These are phyloP conservation scores for Epistrophe grossulariae DNA, from an alignment of 2,888 invertebrate species.

Conservation along the genomic window DNA sequence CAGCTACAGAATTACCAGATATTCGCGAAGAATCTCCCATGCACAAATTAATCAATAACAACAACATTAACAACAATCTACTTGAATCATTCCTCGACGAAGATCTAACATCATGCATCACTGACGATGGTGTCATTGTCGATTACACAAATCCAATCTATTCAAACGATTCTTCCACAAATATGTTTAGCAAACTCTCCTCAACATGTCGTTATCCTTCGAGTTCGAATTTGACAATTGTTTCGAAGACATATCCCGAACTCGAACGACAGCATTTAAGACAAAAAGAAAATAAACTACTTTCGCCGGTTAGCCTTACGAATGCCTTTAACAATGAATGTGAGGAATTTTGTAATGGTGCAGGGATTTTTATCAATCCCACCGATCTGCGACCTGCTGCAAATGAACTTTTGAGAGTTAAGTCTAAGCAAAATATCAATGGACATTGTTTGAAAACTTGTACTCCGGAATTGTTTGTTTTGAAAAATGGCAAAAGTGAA, in stretches of 20 bases:
- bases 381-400: conserved; percentile 48
- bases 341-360: conserved; percentile 34
- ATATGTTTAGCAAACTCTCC: conserved; percentile 63
- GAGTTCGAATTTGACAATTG: conserved; percentile 71
- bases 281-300: conserved; percentile 37
- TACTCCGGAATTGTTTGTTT: conserved; percentile 27
- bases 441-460: conserved; percentile 41
- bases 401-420: conserved; percentile 34
- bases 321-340: conserved; percentile 42
- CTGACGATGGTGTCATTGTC: conserved; percentile 36
- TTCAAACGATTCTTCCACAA: conserved; percentile 23
- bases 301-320: conserved; percentile 45
- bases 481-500: conserved; percentile 39
- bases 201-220: conserved; percentile 68
- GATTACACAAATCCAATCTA: conserved; percentile 63
- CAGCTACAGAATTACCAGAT: conserved; percentile 66
- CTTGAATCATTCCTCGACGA: conserved; percentile 25
- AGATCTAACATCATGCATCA: neutral
- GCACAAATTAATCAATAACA: conserved; percentile 52
- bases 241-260: conserved; percentile 63
- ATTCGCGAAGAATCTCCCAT: conserved; percentile 71
- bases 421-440: conserved; percentile 37
- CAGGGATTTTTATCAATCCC: conserved; percentile 40
- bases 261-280: conserved; percentile 48
- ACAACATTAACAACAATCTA: conserved; percentile 28